phyloP scores from a whole-genome alignment of 1,140 invertebrate species.

The Eulimnadia texana region DNA sequence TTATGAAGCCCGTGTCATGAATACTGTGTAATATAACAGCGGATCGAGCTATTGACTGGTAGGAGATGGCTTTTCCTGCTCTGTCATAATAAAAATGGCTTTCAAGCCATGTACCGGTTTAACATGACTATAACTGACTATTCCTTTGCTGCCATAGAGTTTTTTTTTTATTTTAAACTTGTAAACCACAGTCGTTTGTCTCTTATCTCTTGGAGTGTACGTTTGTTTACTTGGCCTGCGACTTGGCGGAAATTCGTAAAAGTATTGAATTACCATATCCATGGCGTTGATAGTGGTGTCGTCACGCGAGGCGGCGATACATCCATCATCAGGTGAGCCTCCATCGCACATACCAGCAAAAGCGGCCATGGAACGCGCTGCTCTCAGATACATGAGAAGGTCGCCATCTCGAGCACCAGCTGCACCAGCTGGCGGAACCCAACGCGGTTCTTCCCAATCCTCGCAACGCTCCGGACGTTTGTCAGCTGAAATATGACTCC shows the following conservation, averaged over 20 bases:
- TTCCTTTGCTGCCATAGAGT: too few species aligned
- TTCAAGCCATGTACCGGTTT: too few species aligned
- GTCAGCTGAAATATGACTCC: slow-evolving; percentile 43
- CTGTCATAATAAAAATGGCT: too few species aligned
- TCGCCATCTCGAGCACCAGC: slow-evolving; percentile 74
- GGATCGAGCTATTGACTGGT: too few species aligned
- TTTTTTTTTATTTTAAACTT: too few species aligned
- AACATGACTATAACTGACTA: too few species aligned
- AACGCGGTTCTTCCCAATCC: slow-evolving; percentile 74
- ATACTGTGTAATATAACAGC: too few species aligned
- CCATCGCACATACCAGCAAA: slow-evolving; percentile 97
- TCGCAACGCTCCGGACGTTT: slow-evolving; percentile 57
- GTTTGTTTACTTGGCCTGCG: slow-evolving; percentile 28
- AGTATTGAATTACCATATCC: slow-evolving; percentile 51
- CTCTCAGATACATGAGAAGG: slow-evolving; percentile 91
- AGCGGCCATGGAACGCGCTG: slow-evolving; percentile 86
- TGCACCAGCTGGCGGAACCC: slow-evolving; percentile 47
- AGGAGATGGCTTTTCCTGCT: too few species aligned
- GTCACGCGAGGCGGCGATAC: slow-evolving; percentile 85
- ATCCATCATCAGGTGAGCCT: slow-evolving; percentile 89
- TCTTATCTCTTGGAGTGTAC: background rate
- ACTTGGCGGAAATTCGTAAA: slow-evolving; percentile 6
- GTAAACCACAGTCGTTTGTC: background rate
- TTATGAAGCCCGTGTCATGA: too few species aligned
- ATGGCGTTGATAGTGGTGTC: slow-evolving; percentile 96